Evolutionary conservation across 2,113 vertebrate species (phyloP).

Genomic region (Gavia stellata): DNA sequence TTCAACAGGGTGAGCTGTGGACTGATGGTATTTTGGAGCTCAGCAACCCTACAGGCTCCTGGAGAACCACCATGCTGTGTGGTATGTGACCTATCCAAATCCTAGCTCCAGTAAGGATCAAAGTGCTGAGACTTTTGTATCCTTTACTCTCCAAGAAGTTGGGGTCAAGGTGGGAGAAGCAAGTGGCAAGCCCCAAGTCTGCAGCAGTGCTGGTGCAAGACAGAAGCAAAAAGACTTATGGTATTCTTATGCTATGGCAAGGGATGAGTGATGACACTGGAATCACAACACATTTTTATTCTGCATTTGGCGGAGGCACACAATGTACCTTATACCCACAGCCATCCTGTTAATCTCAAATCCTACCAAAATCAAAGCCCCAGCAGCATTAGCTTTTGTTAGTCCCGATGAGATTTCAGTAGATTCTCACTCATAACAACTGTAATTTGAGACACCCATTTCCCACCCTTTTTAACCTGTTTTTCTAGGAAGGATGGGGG

Average conservation of each 20-base stretch:
- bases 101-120: background rate
- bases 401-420: background rate
- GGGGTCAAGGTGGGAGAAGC: accelerated
- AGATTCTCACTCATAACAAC: background rate
- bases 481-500: background rate
- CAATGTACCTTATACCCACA: background rate
- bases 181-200: background rate
- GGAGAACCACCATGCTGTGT: background rate
- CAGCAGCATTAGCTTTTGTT: background rate
- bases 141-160: background rate
- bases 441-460: background rate
- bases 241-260: background rate
- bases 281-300: background rate
- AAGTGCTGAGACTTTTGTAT: background rate
- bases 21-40: background rate
- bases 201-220: background rate
- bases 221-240: background rate
- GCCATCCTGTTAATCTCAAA: background rate
- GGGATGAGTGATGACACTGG: background rate
- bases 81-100: background rate
- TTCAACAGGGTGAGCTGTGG: background rate
- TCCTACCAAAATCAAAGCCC: background rate
- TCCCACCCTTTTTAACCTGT: accelerated
- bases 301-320: background rate
- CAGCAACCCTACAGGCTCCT: background rate